Conservation (phyloP, 2,888 invertebrate genomes). For the Micoletzkya japonica region DNA sequence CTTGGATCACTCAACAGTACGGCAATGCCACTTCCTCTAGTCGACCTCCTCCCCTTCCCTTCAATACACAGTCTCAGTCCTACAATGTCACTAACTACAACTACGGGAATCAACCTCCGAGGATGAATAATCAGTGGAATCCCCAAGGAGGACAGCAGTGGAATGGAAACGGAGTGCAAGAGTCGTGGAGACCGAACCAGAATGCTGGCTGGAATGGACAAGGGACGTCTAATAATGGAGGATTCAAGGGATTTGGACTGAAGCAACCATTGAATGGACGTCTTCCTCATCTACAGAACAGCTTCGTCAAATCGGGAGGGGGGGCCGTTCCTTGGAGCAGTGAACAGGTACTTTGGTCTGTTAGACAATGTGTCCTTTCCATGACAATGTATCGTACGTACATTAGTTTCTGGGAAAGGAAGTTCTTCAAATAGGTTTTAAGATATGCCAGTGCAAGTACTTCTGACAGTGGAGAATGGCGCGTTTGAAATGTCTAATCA, state of each 20-base stretch:
- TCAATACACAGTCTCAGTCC: neutral
- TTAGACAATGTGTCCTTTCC: no score
- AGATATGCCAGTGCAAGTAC: neutral
- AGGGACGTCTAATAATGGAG: neutral
- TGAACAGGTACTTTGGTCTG: conserved; percentile 8
- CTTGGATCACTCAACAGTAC: conserved; percentile 25
- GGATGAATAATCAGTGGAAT: no score
- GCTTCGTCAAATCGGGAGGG: conserved; percentile 22
- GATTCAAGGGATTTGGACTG: conserved; percentile 14
- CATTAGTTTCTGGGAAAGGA: no score
- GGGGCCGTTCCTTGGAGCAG: conserved; percentile 2
- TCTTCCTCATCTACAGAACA: conserved; percentile 26
- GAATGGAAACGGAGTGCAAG: no score
- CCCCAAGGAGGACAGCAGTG: no score
- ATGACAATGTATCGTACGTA: no score
- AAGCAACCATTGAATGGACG: conserved; percentile 2
- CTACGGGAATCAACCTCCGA: no score
- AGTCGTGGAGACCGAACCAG: conserved; percentile 18
- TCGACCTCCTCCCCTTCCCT: neutral
- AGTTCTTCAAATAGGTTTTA: neutral
- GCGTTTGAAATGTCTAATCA: neutral
- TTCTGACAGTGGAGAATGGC: neutral
- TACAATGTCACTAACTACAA: neutral
- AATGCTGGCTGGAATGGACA: conserved; percentile 22
- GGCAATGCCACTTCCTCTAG: conserved; percentile 4